These are phyloP conservation scores for Hylyphantes graminicola DNA, from an alignment of 1,140 invertebrate genomes.

Conservation along the genomic window DNA sequence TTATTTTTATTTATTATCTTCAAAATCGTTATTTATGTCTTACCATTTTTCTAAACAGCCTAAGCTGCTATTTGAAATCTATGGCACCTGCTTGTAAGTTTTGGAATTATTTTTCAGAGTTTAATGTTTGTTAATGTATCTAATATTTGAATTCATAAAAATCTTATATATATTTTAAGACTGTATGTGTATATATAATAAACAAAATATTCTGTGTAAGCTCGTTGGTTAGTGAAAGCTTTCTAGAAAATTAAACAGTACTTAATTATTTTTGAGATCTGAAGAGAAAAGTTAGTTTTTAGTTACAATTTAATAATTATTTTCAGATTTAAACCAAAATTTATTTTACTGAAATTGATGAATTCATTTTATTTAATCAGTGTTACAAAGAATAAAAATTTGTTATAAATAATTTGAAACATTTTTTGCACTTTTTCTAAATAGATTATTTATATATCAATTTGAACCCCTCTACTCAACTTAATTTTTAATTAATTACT, in stretches of 20 bases:
- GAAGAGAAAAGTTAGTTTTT: not conserved
- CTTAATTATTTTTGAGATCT: constrained; percentile 15
- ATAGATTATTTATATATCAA: not conserved
- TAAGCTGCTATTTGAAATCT: constrained; percentile 29
- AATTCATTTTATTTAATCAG: too few relatives aligned
- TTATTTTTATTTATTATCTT: constrained; percentile 25
- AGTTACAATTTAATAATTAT: too few relatives aligned
- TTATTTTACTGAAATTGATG: too few relatives aligned
- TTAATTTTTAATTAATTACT: constrained; percentile 14
- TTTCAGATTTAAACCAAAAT: too few relatives aligned
- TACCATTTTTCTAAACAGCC: constrained; percentile 6
- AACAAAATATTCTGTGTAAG: constrained; percentile 43
- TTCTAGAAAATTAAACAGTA: constrained; percentile 15
- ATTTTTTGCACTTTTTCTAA: too few relatives aligned
- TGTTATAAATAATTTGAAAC: too few relatives aligned
- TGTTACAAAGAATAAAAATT: too few relatives aligned
- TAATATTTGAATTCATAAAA: constrained; percentile 40
- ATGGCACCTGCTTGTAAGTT: constrained; percentile 28
- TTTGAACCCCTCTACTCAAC: constrained; percentile 27
- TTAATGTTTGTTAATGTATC: constrained; percentile 53
- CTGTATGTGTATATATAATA: constrained; percentile 43
- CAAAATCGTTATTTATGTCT: not conserved
- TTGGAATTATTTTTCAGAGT: constrained; percentile 49
- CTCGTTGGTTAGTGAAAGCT: constrained; percentile 28
- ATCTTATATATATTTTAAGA: constrained; percentile 26